phyloP scores from a whole-genome alignment of 2,797 vertebrate genomes.

The Ateles fusciceps region DNA sequence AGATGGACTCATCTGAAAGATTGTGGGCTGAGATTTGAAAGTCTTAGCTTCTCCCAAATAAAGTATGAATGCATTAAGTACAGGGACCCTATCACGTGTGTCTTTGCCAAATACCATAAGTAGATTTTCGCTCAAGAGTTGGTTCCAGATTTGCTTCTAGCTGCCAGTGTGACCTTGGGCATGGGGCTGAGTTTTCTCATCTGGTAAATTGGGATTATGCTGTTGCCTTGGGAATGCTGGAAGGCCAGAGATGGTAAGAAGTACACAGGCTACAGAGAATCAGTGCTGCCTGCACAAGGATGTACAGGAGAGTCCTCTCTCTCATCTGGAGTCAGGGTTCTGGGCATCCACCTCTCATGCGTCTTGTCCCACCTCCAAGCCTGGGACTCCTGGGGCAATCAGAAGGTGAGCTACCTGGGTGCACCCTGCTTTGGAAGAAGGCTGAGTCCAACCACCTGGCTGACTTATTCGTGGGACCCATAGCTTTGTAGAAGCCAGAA shows the following conservation, averaged over 20 bases:
- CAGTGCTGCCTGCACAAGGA: not conserved
- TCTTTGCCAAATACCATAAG: not conserved
- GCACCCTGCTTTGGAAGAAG: not conserved
- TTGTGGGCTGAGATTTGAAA: not conserved
- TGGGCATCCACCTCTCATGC: not conserved
- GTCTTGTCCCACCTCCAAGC: not conserved
- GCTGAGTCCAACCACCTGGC: not conserved
- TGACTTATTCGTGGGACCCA: not conserved
- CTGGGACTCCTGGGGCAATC: not conserved
- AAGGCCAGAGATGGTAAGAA: not conserved
- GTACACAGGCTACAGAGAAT: not conserved
- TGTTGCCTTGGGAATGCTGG: not conserved
- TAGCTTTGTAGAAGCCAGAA: not conserved
- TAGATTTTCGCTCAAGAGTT: not conserved
- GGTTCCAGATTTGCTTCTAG: not conserved
- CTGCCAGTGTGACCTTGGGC: not conserved
- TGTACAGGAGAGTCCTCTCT: not conserved
- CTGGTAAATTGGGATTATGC: not conserved
- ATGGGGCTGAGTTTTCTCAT: not conserved
- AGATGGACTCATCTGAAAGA: not conserved
- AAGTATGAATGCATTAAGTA: not conserved
- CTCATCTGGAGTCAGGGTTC: not conserved
- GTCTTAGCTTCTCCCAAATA: not conserved
- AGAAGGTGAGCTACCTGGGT: not conserved
- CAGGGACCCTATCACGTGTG: rapidly evolving